A percentile compares a stretch with the other conserved stretches of the same genome.
phyloP scores from a whole-genome alignment of 2,113 vertebrate genomes.

The Condylura cristata region DNA sequence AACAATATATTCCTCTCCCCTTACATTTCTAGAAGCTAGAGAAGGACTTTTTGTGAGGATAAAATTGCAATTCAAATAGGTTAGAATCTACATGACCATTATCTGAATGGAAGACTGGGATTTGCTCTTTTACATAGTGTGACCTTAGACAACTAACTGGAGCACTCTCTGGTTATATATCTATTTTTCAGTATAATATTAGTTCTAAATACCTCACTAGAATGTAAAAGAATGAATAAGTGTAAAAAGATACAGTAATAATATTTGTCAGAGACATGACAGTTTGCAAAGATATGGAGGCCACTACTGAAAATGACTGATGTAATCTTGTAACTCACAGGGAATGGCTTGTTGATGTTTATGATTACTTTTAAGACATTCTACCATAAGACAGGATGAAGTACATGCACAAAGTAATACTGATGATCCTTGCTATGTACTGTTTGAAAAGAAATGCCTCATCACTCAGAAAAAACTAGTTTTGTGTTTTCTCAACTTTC shows the following conservation, averaged over 20 bases:
- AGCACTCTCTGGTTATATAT: neutral
- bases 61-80: neutral
- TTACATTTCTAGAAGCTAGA: neutral
- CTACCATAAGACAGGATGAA: neutral
- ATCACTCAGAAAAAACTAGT: neutral
- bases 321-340: neutral
- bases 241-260: neutral
- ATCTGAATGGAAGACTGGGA: neutral
- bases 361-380: slow-evolving; percentile 21
- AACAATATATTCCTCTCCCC: neutral
- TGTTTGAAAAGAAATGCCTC: neutral
- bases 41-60: neutral
- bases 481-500: neutral
- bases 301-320: neutral
- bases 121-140: neutral
- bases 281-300: neutral
- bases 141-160: neutral
- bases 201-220: neutral
- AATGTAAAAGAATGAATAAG: neutral
- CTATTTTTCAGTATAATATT: neutral
- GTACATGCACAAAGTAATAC: neutral
- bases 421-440: neutral
- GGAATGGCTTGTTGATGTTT: slow-evolving; percentile 2
- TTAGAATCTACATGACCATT: neutral
- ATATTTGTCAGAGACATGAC: neutral